These are phyloP conservation scores for Hassar affinis DNA, from an alignment of 2,113 vertebrate species.

Conservation along the genomic window DNA sequence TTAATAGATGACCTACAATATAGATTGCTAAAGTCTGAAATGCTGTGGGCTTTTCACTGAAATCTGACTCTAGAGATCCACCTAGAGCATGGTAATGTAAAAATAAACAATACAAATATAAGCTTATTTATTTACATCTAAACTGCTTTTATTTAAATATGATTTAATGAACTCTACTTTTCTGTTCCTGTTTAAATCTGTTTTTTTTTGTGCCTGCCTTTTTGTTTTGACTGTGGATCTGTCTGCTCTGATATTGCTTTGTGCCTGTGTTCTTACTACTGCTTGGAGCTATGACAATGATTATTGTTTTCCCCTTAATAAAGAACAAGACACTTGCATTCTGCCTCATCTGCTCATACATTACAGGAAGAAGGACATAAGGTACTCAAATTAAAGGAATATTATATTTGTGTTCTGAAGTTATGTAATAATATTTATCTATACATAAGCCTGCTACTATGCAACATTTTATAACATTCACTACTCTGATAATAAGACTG, in stretches of 20 bases:
- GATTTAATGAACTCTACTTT: not conserved
- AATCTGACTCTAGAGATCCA: not conserved
- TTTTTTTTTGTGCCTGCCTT: not conserved
- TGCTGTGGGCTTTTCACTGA: not conserved
- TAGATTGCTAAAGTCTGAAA: not conserved
- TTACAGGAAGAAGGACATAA: not conserved
- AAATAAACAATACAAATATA: not conserved
- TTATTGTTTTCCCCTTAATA: not conserved
- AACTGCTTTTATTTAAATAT: not conserved
- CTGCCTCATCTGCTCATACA: not conserved
- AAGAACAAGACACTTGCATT: not conserved
- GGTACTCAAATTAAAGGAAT: not conserved
- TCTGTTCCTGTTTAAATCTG: not conserved
- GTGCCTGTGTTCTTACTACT: not conserved
- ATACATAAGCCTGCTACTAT: not conserved
- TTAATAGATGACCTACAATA: not conserved
- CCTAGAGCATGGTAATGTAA: not conserved
- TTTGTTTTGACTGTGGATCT: not conserved
- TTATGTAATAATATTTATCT: not conserved
- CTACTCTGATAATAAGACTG: not conserved
- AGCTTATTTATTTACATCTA: not conserved
- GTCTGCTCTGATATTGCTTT: not conserved
- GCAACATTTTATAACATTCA: not conserved
- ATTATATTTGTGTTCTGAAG: not conserved
- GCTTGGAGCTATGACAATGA: not conserved